Base-by-base conservation (phyloP, 1,140 invertebrate species). In the Drosophila pectinifera region DNA sequence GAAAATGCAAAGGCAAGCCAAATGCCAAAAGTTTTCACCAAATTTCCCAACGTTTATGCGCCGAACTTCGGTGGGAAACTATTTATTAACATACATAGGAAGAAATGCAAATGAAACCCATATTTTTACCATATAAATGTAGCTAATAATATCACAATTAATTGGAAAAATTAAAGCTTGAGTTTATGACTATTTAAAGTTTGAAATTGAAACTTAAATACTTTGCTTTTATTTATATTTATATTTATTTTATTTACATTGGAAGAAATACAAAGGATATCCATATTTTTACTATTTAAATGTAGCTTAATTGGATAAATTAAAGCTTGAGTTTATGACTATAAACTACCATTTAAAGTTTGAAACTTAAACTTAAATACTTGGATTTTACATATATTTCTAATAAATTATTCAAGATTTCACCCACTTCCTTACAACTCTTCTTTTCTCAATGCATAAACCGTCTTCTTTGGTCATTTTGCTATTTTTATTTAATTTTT, bases 401-500 rank as follows among this genome's bases (percentile, higher is more conserved):
- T 22, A 22, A 3, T 22, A 13, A 43, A 0, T 22, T 4, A 7
- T 4, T n/a, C n/a, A 16, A 48, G n/a, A 5, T 16, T 48, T 16
- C 4, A 14, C 5, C n/a, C 2, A 24, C 20, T 34, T 59, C n/a
- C 31, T n/a, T 38, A 6, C 2, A n/a, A 18, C n/a, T 70, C 18
- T 13, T 1, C 22, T 10, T 13, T 3, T n/a, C 0, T 3, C 14
- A 59, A 59, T 41, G 63, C 57, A 67, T 67, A 67, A 67, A 67
- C 56, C 11, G 1, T 39, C 34, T 43, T 64, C 58, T 70, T 53
- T 48, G 38, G 59, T 38, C 68, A 68, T 74, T 74, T 74, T 72
- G 41, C 51, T 51, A 64, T 73, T 75, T 73, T 73, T 49, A 65
- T 73, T 76, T 73, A 72, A 76, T 74, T 72, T 62, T 42, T 72